Evolutionary conservation across 2,888 invertebrate species (phyloP).

Genomic region (Tiliacea aurago): DNA sequence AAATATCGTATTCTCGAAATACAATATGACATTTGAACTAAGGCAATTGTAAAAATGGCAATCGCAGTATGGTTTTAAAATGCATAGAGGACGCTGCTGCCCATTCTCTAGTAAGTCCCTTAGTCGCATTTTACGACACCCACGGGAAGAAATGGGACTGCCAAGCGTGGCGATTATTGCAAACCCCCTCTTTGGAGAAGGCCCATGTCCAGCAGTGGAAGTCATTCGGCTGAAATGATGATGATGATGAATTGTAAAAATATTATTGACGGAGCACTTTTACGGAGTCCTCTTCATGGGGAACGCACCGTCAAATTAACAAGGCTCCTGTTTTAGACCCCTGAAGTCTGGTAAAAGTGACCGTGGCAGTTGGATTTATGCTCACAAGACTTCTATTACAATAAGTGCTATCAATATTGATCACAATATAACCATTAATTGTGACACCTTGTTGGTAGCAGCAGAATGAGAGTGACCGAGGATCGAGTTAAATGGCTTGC

Average conservation of each 20-base stretch:
- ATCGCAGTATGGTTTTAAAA: too few species aligned
- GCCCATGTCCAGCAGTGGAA: too few species aligned
- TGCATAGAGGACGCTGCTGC: too few species aligned
- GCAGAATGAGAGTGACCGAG: background rate
- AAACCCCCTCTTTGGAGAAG: too few species aligned
- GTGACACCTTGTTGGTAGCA: background rate
- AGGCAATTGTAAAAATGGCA: background rate
- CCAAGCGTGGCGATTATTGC: too few species aligned
- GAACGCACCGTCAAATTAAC: background rate
- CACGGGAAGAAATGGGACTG: too few species aligned
- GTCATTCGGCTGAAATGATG: too few species aligned
- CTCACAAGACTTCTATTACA: background rate
- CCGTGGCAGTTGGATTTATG: too few species aligned
- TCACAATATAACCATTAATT: background rate
- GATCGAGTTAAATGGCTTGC: background rate
- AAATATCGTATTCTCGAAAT: background rate
- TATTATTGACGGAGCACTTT: too few species aligned
- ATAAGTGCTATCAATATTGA: background rate
- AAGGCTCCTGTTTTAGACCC: background rate
- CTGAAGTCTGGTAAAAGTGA: background rate
- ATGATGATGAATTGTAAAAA: too few species aligned
- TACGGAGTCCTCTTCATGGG: background rate
- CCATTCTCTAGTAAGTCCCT: too few species aligned
- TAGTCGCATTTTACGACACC: too few species aligned
- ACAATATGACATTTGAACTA: background rate